Evolutionary conservation across 2,797 vertebrate species (phyloP), one percentile per base, ranked within the genome.

Genomic region (Sebastes miniatus): DNA sequence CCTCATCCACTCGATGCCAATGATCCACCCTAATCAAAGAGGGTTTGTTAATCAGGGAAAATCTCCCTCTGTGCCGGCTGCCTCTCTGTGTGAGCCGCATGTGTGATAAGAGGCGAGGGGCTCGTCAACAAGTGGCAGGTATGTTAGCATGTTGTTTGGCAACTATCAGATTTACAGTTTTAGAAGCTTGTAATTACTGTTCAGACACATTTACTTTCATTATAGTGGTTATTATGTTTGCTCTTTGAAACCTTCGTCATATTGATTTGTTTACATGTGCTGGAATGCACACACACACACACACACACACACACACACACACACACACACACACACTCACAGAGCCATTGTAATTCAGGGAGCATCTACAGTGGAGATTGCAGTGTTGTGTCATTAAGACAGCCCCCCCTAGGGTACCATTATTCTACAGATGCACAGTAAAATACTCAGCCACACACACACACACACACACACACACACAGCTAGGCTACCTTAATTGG

Each of bases 371-470:
- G 73, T 80, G 71, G 76, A 91, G 83, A 94, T 92, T 91, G 90
- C 86, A 86, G 69, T 83, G 89, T 86, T 32, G 63, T 86, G 87
- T 92, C 91, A 92, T 94, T 94, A 93, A 92, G 83, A 89, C 83
- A 91, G 68, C 8, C 11, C 67, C 73, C 88, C 78, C 88, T 77
- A 78, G 91, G 91, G 93, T 81, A 73, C 81, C 84, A 85, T 94
- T 92, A 92, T 77, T 84, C 88, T 89, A 90, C 91, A 92, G 89
- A 91, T 90, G 81, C 81, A 87, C 87, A 77, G 89, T 90, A 84
- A 92, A 91, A 89, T 77, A 80, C 76, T 70, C 80, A 63, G 57
- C n/a, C 64, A n/a, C 76, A 79, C 75, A 75, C 67, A 54, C 52
- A 71, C 67, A 39, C 34, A 10, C 9, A 34, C 34, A 34, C 32